Evolutionary conservation across 1,140 invertebrate genomes (phyloP).

Genomic region (Lepidotrigona ventralis): DNA sequence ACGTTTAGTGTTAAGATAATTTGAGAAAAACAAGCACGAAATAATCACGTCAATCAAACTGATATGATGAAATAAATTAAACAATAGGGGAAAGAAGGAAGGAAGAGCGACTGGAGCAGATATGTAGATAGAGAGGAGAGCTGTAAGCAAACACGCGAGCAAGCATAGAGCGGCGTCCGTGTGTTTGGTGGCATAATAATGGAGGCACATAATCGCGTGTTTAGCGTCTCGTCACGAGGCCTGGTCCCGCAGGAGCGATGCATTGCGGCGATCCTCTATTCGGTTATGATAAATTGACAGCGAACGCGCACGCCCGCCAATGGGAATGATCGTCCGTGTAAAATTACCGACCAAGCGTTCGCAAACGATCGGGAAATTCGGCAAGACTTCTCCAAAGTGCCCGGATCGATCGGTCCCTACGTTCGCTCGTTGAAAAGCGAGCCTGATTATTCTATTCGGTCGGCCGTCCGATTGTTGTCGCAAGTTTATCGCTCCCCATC

Average conservation of each 20-base stretch:
- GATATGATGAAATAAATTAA: not conserved
- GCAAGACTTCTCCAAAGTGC: not conserved
- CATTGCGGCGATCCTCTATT: conserved; percentile 53
- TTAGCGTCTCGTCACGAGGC: conserved; percentile 56
- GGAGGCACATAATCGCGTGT: conserved; percentile 58
- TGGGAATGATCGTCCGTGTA: conserved; percentile 51
- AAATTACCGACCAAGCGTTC: conserved; percentile 47
- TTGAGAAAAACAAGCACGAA: not conserved
- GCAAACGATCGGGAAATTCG: not conserved
- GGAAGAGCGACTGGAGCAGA: not conserved
- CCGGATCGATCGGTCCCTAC: not conserved
- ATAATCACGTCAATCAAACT: not conserved
- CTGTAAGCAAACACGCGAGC: not conserved
- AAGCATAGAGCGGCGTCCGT: not conserved
- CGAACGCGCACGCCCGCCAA: conserved; percentile 46
- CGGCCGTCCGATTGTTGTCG: not conserved
- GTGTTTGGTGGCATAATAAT: conserved; percentile 55
- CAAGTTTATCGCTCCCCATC: not conserved
- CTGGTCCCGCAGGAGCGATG: conserved; percentile 48
- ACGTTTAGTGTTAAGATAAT: too few relatives aligned
- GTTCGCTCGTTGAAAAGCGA: too few relatives aligned
- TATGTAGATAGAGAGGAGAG: too few relatives aligned
- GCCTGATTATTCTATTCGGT: not conserved
- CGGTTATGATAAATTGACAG: conserved; percentile 62
- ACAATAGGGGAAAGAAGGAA: not conserved